Percentiles rank a stretch among this genome's conserved stretches.
phyloP scores from a whole-genome alignment of 1,140 invertebrate species.

The Onthophagus taurus region DNA sequence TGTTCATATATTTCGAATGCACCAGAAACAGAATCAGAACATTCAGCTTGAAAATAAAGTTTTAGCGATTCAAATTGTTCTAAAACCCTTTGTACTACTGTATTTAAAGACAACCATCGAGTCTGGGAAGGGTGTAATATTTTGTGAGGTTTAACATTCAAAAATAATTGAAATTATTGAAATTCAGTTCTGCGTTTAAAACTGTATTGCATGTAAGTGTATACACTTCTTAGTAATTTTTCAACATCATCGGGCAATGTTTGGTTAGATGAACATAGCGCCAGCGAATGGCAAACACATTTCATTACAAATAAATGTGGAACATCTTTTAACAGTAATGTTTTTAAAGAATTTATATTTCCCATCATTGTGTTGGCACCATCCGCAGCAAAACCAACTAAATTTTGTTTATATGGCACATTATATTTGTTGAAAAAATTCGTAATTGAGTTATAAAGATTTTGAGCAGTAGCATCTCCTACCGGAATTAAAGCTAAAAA shows the following conservation, averaged over 20 bases:
- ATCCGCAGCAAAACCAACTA: conserved; percentile 36
- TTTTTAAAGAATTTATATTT: conserved; percentile 28
- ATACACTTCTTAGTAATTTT: neutral
- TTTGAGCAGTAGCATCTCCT: conserved; percentile 25
- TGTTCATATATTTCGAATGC: neutral
- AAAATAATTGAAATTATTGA: conserved; percentile 27
- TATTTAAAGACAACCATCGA: conserved; percentile 1
- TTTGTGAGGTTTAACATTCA: conserved; percentile 25
- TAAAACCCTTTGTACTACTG: neutral
- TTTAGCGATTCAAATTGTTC: neutral
- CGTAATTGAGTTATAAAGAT: conserved; percentile 21
- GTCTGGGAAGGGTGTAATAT: conserved; percentile 17
- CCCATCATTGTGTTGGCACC: conserved; percentile 35
- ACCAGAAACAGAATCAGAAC: neutral
- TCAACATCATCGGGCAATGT: neutral
- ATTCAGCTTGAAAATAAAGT: neutral
- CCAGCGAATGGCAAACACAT: conserved; percentile 24
- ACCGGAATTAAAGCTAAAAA: conserved; percentile 28
- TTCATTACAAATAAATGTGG: conserved; percentile 30
- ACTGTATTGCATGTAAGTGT: neutral
- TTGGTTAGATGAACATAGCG: neutral
- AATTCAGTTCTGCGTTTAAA: conserved; percentile 1
- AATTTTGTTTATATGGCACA: conserved; percentile 33
- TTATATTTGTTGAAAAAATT: conserved; percentile 29
- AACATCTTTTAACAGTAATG: conserved; percentile 28